Base-by-base conservation (phyloP, 2,888 invertebrate species). In the Heliothis peltigera region DNA sequence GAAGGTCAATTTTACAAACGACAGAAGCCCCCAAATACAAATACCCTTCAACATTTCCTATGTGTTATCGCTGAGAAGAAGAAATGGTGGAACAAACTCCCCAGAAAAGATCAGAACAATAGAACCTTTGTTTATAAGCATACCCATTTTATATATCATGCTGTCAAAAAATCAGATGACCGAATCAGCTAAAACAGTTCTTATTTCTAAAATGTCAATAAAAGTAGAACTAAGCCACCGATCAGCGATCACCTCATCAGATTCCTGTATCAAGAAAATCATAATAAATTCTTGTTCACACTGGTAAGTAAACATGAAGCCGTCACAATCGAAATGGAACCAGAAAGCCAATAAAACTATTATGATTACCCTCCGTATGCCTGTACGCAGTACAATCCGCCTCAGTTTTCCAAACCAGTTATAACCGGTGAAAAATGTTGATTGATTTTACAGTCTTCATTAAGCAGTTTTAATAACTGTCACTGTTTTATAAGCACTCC, bases 381-480 rank as follows among this genome's bases (percentile, higher is more conserved):
- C 53, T 53, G 39, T 56, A 79, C 44, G 59, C 68, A 57, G 59
- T 67, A 56, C 69, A 63, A 63, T 69, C 66, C 52, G 75, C 67
- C 35, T 54, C 63, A 62, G 64, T 77, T 80, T 75, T 71, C 35
- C 64, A 25, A 72, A 66, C 67, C 62, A n/a, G 65, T 72, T 51
- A 12, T 4, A 43, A 47, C 73, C 47, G 32, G 72, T 68, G 51
- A 47, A 44, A 61, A 64, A 63, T 42, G 52, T 71, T 47, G 54
- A 65, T 72, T 70, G 53, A 43, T 67, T 70, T 61, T 21, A 70
- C 55, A 52, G 75, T 56, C 64, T 64, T 75, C 49, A 72, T 58
- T 58, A 61, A 46, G 39, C 62, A 75, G 63, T 71, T 66, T 62
- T 62, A 42, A 47, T 63, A 64, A 72, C 58, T 56, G 47, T n/a